Conservation (phyloP, 2,888 invertebrate species). For the Tuta absoluta region DNA sequence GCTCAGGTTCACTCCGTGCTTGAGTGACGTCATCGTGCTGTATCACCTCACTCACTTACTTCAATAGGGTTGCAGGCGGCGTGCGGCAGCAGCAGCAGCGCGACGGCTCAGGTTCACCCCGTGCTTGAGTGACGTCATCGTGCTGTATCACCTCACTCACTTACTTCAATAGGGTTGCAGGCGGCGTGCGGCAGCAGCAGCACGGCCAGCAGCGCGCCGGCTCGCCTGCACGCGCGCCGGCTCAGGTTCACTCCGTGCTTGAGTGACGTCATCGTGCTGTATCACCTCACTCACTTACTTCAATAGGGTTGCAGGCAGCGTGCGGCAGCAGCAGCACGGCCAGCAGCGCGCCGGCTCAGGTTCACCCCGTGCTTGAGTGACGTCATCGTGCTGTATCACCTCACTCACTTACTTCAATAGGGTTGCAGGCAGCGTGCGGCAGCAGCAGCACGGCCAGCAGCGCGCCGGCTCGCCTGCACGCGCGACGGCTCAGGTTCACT, state of each 20-base stretch:
- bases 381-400: no score
- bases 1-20: no score
- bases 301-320: neutral
- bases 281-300: no score
- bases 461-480: constrained; percentile 78
- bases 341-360: neutral
- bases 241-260: constrained; percentile 79
- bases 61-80: no score
- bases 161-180: constrained; percentile 66
- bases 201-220: constrained; percentile 42
- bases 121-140: no score
- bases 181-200: constrained; percentile 53
- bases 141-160: constrained; percentile 39
- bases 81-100: no score
- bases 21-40: no score
- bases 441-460: neutral
- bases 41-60: no score
- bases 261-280: no score
- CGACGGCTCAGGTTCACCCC: no score
- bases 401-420: constrained; percentile 32
- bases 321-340: neutral
- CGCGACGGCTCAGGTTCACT: constrained; percentile 56
- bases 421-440: neutral
- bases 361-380: no score
- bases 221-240: constrained; percentile 84